phyloP scores from a whole-genome alignment of 2,797 vertebrate genomes.

The Euphonia xanthogaster region DNA sequence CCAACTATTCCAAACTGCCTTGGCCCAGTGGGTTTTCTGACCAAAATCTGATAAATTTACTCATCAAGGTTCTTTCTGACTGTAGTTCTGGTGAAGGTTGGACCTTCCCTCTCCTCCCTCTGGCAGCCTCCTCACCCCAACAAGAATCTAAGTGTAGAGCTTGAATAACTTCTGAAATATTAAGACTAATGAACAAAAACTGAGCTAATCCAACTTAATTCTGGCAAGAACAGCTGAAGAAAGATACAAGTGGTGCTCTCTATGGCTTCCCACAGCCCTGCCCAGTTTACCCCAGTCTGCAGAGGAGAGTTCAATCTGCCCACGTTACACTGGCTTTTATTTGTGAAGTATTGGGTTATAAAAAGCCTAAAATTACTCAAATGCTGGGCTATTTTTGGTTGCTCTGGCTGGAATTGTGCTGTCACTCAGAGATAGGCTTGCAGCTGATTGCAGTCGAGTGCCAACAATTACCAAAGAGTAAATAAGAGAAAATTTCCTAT shows the following conservation, averaged over 20 bases:
- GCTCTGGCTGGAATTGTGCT: slow-evolving; percentile 14
- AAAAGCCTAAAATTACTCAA: slow-evolving; percentile 5
- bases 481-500: slow-evolving; percentile 9
- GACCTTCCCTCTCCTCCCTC: neutral
- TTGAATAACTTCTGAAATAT: neutral
- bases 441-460: neutral
- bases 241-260: neutral
- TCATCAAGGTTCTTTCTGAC: neutral
- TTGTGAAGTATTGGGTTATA: neutral
- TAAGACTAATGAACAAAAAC: neutral
- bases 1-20: neutral
- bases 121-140: neutral
- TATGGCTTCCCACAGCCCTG: neutral
- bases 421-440: neutral
- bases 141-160: neutral
- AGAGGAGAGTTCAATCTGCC: neutral
- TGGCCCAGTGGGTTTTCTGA: neutral
- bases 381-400: neutral
- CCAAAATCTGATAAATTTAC: neutral
- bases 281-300: neutral
- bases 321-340: neutral
- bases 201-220: neutral
- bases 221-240: neutral
- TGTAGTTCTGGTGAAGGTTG: neutral
- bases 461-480: slow-evolving; percentile 9